Evolutionary conservation across 2,797 vertebrate species (phyloP).

Genomic region (Pangasius larnaudii): DNA sequence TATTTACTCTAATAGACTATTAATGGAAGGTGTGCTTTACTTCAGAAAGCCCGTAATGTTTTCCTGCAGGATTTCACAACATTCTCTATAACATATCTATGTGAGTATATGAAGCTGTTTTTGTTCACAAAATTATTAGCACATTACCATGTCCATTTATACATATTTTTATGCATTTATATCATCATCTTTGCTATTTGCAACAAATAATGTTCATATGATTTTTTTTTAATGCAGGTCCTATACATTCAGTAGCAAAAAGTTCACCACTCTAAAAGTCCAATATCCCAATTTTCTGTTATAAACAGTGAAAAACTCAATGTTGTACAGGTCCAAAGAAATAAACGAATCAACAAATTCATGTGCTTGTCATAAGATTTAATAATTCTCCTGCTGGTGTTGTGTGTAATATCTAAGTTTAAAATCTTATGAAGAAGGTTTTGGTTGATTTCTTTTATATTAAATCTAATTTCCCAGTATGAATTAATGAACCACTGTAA

Average conservation of each 20-base stretch:
- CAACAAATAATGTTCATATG: background rate
- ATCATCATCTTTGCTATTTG: background rate
- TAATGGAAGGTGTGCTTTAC: conserved; percentile 45
- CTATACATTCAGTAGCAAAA: background rate
- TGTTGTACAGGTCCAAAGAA: background rate
- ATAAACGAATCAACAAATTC: background rate
- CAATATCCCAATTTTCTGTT: background rate
- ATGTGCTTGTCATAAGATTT: background rate
- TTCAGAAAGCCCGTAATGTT: conserved; percentile 39
- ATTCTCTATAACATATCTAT: background rate
- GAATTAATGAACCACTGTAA: conserved; percentile 10
- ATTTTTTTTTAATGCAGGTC: conserved; percentile 21
- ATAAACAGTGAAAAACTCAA: background rate
- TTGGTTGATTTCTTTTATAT: background rate
- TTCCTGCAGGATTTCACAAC: conserved; percentile 1
- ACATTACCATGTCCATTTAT: background rate
- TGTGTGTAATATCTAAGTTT: background rate
- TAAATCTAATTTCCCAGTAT: background rate
- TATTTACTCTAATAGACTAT: conserved; percentile 49
- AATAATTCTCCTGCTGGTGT: background rate
- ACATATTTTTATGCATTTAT: background rate
- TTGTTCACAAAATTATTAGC: background rate
- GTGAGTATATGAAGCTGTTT: background rate
- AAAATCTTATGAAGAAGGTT: background rate
- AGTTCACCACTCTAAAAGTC: background rate